Conservation (phyloP, 2,888 invertebrate species). For the Myopa tessellatipennis region DNA sequence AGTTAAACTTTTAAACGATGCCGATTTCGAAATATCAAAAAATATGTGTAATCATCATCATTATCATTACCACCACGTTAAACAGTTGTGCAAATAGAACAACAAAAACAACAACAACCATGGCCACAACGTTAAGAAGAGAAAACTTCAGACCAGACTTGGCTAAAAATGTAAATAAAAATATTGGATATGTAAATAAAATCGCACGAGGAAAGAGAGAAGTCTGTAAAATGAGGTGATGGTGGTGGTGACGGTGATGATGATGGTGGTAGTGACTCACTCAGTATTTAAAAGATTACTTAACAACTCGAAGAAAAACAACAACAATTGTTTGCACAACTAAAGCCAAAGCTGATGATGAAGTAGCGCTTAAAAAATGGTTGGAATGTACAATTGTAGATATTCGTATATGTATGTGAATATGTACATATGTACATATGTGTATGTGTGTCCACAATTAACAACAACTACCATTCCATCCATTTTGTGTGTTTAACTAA, state of each 20-base stretch:
- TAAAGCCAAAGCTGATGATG: background rate
- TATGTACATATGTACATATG: background rate
- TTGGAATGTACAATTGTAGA: background rate
- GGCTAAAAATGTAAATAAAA: background rate
- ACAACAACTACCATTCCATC: background rate
- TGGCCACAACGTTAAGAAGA: background rate
- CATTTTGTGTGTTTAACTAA: slow-evolving; percentile 1
- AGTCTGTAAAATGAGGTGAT: background rate
- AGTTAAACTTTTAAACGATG: too few species aligned
- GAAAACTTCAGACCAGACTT: background rate
- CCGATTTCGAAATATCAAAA: too few species aligned
- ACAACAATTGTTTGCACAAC: background rate
- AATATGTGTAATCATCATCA: too few species aligned
- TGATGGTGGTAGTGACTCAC: too few species aligned
- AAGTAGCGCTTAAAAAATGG: background rate
- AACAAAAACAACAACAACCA: background rate
- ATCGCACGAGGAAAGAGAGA: background rate
- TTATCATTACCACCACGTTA: background rate
- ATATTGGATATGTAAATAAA: background rate
- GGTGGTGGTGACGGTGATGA: too few species aligned
- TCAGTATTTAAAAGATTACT: background rate
- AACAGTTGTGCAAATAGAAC: background rate
- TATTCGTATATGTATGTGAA: background rate
- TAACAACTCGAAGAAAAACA: background rate
- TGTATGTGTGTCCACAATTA: background rate